Percentiles rank a stretch among this genome's conserved stretches.
These are phyloP conservation scores for Zeugodacus cucurbitae DNA, from an alignment of 1,140 invertebrate species.

Conservation along the genomic window DNA sequence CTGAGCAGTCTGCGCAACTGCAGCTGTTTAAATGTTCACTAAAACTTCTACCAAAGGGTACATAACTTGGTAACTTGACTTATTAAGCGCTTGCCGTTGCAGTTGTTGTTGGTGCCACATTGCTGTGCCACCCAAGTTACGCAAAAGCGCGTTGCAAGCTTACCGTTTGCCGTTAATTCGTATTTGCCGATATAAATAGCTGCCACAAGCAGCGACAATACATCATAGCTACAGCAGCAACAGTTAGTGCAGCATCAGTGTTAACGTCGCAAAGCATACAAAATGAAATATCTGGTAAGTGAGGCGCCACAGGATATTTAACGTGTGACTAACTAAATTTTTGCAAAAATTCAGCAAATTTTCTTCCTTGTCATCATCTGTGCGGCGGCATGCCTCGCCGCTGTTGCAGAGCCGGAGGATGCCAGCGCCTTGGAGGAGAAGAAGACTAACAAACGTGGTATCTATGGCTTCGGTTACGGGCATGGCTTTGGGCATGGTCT, in stretches of 20 bases:
- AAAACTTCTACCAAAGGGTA: too few species aligned
- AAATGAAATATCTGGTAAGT: conserved; percentile 36
- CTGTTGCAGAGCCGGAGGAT: conserved; percentile 49
- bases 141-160: conserved; percentile 4
- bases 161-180: not conserved
- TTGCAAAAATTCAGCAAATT: conserved; percentile 54
- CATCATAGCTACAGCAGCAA: not conserved
- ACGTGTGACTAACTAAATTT: not conserved
- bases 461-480: conserved; percentile 59
- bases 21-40: too few species aligned
- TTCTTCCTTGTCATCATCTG: conserved; percentile 53
- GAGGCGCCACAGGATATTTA: not conserved
- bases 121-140: conserved; percentile 21
- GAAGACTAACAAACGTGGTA: conserved; percentile 60
- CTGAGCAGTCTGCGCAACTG: too few species aligned
- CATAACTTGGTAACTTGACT: too few species aligned
- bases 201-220: not conserved
- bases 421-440: conserved; percentile 50
- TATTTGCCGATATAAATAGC: not conserved
- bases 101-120: not conserved
- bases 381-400: conserved; percentile 48
- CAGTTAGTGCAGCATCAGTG: not conserved
- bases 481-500: conserved; percentile 50
- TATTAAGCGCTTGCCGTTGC: not conserved
- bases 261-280: not conserved